Evolutionary conservation across 2,888 invertebrate species (phyloP), one percentile per base, ranked within the genome.

Genomic region (Plutella xylostella): DNA sequence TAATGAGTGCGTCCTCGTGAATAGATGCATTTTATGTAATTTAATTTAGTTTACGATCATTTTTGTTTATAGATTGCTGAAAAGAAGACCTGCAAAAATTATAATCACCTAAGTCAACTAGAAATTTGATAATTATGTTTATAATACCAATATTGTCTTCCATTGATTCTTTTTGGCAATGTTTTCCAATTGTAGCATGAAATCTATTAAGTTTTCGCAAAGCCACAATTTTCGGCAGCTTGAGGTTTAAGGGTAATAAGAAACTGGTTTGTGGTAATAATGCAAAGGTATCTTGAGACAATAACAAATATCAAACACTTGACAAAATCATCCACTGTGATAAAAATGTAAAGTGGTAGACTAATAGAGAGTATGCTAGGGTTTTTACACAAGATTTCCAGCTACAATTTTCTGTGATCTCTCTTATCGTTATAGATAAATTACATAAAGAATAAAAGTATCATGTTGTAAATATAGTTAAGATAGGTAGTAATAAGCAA

Each of bases 321-420:
- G 61, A 69, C 66, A 64, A 63, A 54, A 61, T 60, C 59, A 65
- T 72, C 78, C 74, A 68, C 80, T 82, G 83, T 83, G 83, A 83
- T 82, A 83, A 75, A 67, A 68, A 68, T 62, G 58, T 65, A 65
- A 76, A 74, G 80, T 82, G 82, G 82, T 80, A 80, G 74, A 77
- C 63, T 64, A 66, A 58, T 68, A 72, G 69, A 68, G 4, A 22
- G 63, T 71, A 73, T 68, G 73, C 71, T 78, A 79, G 77, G 69
- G 66, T 68, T 70, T 68, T 70, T 72, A 80, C 76, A 76, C 75
- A 70, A 79, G 74, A 80, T 83, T 84, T 83, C 82, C 83, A 83
- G 84, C 85, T 84, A 84, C 84, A 82, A 83, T 84, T 84, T 83
- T 85, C 85, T 85, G 85, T 85, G 85, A 85, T 85, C 85, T 85